Conservation (phyloP, 2,888 invertebrate species). For the Drosophila subsilvestris region DNA sequence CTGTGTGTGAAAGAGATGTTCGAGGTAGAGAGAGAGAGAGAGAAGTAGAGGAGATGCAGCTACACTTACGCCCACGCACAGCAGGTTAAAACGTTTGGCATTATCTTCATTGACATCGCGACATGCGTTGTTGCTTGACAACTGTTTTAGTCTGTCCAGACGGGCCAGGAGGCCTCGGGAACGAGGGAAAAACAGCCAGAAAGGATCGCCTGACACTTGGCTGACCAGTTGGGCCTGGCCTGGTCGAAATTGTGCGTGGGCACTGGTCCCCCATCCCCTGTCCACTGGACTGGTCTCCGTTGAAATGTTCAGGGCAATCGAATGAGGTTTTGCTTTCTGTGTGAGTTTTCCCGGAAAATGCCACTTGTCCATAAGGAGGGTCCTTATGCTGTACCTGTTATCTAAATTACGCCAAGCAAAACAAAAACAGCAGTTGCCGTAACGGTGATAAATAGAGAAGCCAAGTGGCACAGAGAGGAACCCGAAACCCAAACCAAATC, state of each 20-base stretch:
- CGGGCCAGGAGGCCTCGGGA: background rate
- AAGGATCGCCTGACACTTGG: slow-evolving; percentile 70
- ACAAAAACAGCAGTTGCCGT: slow-evolving; percentile 79
- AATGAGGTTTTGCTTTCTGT: slow-evolving; percentile 54
- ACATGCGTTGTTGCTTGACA: slow-evolving; percentile 72
- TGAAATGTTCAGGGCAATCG: slow-evolving; percentile 61
- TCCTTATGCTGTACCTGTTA: slow-evolving; percentile 69
- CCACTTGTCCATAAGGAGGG: slow-evolving; percentile 77
- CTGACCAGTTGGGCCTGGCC: slow-evolving; percentile 59
- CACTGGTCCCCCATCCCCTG: slow-evolving; percentile 11
- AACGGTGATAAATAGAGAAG: slow-evolving; percentile 56
- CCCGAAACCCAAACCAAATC: background rate
- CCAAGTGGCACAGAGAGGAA: slow-evolving; percentile 24
- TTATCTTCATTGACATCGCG: slow-evolving; percentile 77
- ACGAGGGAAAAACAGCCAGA: slow-evolving; percentile 15
- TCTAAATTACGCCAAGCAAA: slow-evolving; percentile 79
- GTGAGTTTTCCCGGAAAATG: slow-evolving; percentile 72
- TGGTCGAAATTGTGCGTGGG: slow-evolving; percentile 45
- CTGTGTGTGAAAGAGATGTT: too few relatives aligned
- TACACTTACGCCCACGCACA: slow-evolving; percentile 72
- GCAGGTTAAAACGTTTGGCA: slow-evolving; percentile 68
- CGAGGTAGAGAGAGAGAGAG: background rate
- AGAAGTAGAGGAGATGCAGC: slow-evolving; percentile 32
- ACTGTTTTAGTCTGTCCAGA: slow-evolving; percentile 64
- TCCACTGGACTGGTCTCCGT: slow-evolving; percentile 4